These are phyloP conservation scores for Yponomeuta sedellus DNA, from an alignment of 2,888 invertebrate genomes.

Conservation along the genomic window DNA sequence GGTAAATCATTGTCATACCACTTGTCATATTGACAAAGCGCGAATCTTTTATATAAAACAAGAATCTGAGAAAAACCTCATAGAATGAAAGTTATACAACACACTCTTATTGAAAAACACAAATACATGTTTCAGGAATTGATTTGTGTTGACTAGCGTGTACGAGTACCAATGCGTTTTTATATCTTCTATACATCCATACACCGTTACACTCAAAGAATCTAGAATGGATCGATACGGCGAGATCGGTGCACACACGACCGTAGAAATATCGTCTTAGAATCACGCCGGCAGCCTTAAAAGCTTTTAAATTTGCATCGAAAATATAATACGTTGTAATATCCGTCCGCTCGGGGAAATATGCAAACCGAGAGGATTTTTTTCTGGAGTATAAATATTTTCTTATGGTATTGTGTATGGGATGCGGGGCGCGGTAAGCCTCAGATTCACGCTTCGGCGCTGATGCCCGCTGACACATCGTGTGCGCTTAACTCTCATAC, in stretches of 20 bases:
- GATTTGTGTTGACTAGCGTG: no score
- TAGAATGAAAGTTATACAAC: no score
- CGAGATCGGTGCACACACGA: conserved; percentile 40
- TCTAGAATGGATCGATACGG: conserved; percentile 48
- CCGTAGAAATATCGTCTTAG: conserved; percentile 50
- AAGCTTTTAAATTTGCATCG: conserved; percentile 71
- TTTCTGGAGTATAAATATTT: conserved; percentile 34
- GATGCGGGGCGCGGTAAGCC: conserved; percentile 17
- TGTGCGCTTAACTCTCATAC: not conserved
- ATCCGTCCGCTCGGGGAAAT: conserved; percentile 30
- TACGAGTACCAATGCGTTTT: no score
- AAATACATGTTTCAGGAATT: no score
- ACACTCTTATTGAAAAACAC: no score
- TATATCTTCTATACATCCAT: no score
- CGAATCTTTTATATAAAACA: no score
- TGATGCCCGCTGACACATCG: not conserved
- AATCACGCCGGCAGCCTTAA: conserved; percentile 63
- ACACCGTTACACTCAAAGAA: no score
- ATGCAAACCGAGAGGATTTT: conserved; percentile 71
- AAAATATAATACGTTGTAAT: conserved; percentile 67
- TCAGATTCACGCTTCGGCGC: conserved; percentile 6
- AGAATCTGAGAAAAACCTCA: no score
- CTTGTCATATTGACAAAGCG: no score
- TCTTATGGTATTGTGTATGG: conserved; percentile 48
- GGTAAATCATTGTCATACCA: no score